A percentile compares a stretch with the other conserved stretches of the same genome.
These are phyloP conservation scores for Corythaixoides concolor DNA, from an alignment of 2,113 vertebrate species.

Conservation along the genomic window DNA sequence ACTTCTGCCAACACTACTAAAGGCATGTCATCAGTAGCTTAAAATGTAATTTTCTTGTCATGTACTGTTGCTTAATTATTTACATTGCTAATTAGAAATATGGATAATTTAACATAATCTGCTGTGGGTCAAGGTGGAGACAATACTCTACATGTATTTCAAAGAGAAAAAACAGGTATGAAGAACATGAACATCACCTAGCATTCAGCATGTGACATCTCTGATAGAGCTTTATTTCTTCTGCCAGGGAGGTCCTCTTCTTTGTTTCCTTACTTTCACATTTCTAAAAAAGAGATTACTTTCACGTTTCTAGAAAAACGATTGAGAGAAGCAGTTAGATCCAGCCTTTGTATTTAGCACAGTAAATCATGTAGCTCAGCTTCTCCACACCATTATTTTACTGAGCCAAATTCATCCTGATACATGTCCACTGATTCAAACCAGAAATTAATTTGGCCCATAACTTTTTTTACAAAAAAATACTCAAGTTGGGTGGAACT, in stretches of 20 bases:
- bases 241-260: neutral
- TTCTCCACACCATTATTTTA: constrained; percentile 7
- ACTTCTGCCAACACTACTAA: constrained; percentile 15
- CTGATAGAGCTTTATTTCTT: neutral
- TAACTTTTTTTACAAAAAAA: neutral
- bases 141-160: neutral
- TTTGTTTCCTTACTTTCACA: neutral
- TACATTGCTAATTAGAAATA: constrained; percentile 53
- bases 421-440: neutral
- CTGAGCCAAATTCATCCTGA: neutral
- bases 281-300: neutral
- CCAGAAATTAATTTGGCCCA: constrained; percentile 1
- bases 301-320: neutral
- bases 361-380: neutral
- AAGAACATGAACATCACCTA: neutral
- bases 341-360: neutral
- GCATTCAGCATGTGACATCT: neutral
- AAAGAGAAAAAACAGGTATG: neutral
- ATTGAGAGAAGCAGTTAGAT: neutral
- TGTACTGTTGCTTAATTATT: constrained; percentile 58
- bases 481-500: neutral
- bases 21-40: constrained; percentile 22
- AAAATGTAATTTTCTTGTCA: constrained; percentile 61
- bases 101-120: constrained; percentile 33
- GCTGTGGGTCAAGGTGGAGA: neutral